Evolutionary conservation across 2,797 vertebrate genomes (phyloP).

Genomic region (Coregonus ussuriensis): DNA sequence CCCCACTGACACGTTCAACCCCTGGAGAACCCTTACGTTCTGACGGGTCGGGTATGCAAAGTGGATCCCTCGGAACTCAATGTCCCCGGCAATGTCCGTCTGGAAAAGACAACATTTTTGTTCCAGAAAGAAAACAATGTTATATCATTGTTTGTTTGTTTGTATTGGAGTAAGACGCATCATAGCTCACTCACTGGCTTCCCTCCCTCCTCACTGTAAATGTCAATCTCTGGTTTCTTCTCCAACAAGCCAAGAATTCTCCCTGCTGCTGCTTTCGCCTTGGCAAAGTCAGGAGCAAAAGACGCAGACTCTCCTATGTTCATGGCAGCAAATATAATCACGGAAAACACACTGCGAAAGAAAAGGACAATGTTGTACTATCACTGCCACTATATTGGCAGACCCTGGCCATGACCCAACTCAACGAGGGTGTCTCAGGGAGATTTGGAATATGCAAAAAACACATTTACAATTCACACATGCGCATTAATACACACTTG

Average conservation of each 20-base stretch:
- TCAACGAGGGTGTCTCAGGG: no score
- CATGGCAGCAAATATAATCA: slow-evolving; percentile 72
- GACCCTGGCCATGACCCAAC: no score
- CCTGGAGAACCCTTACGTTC: slow-evolving; percentile 73
- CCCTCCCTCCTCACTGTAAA: slow-evolving; percentile 70
- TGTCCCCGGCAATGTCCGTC: slow-evolving; percentile 66
- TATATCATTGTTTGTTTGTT: neutral
- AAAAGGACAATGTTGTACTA: neutral
- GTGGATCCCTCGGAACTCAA: slow-evolving; percentile 71
- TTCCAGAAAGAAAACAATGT: neutral
- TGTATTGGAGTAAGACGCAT: neutral
- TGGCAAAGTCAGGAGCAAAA: slow-evolving; percentile 72
- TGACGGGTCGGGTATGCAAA: slow-evolving; percentile 75
- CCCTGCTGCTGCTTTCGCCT: slow-evolving; percentile 67
- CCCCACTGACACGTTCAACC: slow-evolving; percentile 68
- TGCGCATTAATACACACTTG: no score
- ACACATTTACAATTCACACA: no score
- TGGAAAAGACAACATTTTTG: slow-evolving; percentile 30
- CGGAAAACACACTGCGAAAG: slow-evolving; percentile 64
- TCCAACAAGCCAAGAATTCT: slow-evolving; percentile 69
- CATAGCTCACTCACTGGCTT: slow-evolving; percentile 61
- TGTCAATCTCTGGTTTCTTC: slow-evolving; percentile 70
- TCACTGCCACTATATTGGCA: neutral
- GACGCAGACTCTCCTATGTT: slow-evolving; percentile 70
- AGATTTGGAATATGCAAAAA: no score